These are phyloP conservation scores for Cyclura pinguis DNA, from an alignment of 2,797 vertebrate genomes.

Conservation along the genomic window DNA sequence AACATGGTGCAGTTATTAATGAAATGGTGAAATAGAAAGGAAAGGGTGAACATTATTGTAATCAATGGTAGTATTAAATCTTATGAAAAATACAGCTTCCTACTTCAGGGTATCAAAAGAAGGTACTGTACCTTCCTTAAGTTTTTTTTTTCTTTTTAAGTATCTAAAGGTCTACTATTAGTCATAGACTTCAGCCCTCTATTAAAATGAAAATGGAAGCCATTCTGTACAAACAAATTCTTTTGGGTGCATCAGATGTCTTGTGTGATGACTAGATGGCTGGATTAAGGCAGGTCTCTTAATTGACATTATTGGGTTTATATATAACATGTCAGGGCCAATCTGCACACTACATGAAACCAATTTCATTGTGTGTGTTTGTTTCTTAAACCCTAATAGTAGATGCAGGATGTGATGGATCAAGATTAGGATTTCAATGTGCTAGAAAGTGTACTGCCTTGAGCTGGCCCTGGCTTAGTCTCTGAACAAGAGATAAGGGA, in stretches of 20 bases:
- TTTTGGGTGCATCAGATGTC: not conserved
- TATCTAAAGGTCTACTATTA: not conserved
- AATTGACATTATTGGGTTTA: not conserved
- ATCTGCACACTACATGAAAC: not conserved
- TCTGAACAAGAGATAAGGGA: not conserved
- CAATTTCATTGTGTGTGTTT: not conserved
- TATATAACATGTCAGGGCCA: not conserved
- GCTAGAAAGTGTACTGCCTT: not conserved
- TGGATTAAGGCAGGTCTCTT: not conserved
- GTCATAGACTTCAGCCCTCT: not conserved
- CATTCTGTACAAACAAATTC: not conserved
- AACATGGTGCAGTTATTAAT: not conserved
- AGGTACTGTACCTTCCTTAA: not conserved
- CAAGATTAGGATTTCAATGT: not conserved
- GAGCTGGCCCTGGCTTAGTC: not conserved
- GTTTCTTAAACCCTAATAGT: not conserved
- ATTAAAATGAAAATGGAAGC: not conserved
- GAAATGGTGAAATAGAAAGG: not conserved
- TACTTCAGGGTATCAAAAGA: not conserved
- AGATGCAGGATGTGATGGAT: no score
- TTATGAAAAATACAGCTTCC: not conserved
- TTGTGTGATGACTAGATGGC: no score
- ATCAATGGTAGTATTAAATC: not conserved
- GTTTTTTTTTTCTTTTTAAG: not conserved
- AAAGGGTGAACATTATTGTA: not conserved